Evolutionary conservation across 2,113 vertebrate genomes (phyloP), one percentile per base, ranked within the genome.

Genomic region (Xenopus borealis): DNA sequence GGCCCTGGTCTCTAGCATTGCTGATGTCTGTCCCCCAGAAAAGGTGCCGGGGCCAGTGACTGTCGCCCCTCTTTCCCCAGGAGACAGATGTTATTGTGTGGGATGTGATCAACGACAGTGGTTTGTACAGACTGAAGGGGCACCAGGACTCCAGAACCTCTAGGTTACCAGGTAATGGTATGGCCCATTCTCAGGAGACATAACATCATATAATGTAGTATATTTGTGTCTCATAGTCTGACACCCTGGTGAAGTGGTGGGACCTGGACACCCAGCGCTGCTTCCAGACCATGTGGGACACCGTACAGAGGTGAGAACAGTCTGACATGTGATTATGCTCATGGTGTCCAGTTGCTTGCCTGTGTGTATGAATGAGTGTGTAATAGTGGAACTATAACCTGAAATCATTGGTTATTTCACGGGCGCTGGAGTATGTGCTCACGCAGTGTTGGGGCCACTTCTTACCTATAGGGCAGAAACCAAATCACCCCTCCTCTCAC

Each of bases 191-290:
- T 11, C 57, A 18, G 20, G 17, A 17, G 55, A n/a, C 55, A 58
- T 16, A 58, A 27, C 23, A 27, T 27, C 3, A 27, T 27, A 27
- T 27, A 27, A 27, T 27, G 23, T 27, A 27, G 23, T 27, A 27
- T 27, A 27, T 27, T 27, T 27, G 23, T 27, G 23, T 27, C 23
- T 27, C 23, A n/a, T n/a, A n/a, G n/a, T n/a, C n/a, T n/a, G 97
- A 99, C 85, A 94, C 91, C 0, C 80, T 95, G 85, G 94, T 99
- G 80, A 99, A 98, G 82, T 98, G 96, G 96, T 99, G 97, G 97
- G 95, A 99, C 75, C 84, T 99, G 83, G 95, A 95, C 74, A 97
- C 94, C 0, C 97, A 99, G 79, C 97, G 97, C 82, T 99, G 97
- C 85, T 99, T 99, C 84, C 96, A 94, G 88, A 99, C 97, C 18